Evolutionary conservation across 1,140 invertebrate species (phyloP).

Genomic region (Leptopilina clavipes): DNA sequence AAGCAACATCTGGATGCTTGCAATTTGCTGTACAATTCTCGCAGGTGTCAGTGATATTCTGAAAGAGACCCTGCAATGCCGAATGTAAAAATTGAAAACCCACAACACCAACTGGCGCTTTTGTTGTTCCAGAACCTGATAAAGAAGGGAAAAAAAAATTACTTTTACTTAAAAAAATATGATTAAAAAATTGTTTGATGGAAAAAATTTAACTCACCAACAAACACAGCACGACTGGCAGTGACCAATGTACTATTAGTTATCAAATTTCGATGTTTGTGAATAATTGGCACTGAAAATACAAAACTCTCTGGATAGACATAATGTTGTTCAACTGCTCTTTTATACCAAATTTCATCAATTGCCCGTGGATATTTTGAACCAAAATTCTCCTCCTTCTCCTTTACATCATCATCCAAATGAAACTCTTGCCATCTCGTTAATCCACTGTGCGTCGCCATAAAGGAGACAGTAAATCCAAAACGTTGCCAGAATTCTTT

Average conservation of each 20-base stretch:
- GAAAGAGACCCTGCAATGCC: slow-evolving; percentile 83
- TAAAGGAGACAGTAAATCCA: slow-evolving; percentile 88
- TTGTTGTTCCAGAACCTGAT: slow-evolving; percentile 74
- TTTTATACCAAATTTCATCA: slow-evolving; percentile 94
- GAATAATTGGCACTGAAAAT: slow-evolving; percentile 86
- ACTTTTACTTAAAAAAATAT: slow-evolving; percentile 6
- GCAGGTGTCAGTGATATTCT: slow-evolving; percentile 80
- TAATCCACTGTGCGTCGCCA: slow-evolving; percentile 91
- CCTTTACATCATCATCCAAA: slow-evolving; percentile 57
- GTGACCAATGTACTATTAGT: slow-evolving; percentile 86
- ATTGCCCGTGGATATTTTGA: slow-evolving; percentile 79
- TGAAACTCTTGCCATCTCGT: slow-evolving; percentile 90
- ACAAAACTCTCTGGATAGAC: slow-evolving; percentile 88
- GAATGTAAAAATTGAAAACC: slow-evolving; percentile 91
- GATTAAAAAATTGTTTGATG: not conserved
- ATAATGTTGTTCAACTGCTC: slow-evolving; percentile 92
- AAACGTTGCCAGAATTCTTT: slow-evolving; percentile 88
- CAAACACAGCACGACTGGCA: slow-evolving; percentile 90
- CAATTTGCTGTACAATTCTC: slow-evolving; percentile 80
- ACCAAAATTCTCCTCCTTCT: slow-evolving; percentile 67
- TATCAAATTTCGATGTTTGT: slow-evolving; percentile 76
- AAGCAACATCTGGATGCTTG: slow-evolving; percentile 83
- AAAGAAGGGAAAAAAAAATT: slow-evolving; percentile 21
- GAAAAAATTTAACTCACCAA: slow-evolving; percentile 59
- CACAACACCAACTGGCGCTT: slow-evolving; percentile 92